Evolutionary conservation across 2,888 invertebrate genomes (phyloP), one percentile per base, ranked within the genome.

Genomic region (Aelia acuminata): DNA sequence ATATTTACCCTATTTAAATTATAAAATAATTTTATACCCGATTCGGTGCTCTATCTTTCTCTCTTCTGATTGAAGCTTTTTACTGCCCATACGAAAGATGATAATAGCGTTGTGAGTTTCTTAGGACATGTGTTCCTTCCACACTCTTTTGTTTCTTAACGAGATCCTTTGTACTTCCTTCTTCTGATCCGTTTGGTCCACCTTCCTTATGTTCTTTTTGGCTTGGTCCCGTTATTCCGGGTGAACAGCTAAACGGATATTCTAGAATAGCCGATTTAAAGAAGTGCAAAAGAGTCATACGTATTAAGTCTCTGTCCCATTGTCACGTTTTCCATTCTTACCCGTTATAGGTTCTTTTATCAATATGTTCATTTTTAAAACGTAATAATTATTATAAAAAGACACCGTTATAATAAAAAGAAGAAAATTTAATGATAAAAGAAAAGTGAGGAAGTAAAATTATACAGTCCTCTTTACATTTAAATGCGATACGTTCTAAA

Each of bases 41-140:
- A n/a, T n/a, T n/a, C n/a, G n/a, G 0, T 22, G 8, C 13, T 1
- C 15, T 8, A 15, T 15, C 3, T 26, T 57, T 31, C 63, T 35
- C 63, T 35, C 18, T 18, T 15, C 20, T 0, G n/a, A n/a, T n/a
- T n/a, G n/a, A 31, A 2, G 57, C 26, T 26, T 10, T 11, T 70
- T 35, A n/a, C 18, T 35, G 35, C 1, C 18, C 18, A 35, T 31
- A 70, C 20, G 35, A 70, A 70, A 70, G 63, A 70, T 31, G 18
- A 70, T 70, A 70, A 26, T 70, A 35, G 63, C 63, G 31, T 63
- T 18, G 53, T 57, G 63, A 70, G 63, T 70, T 70, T 18, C 63
- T 70, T 70, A 70, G 31, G 18, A 35, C 63, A 70, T 70, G 31
- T 70, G 63, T 70, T 70, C 10, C 63, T 35, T 70, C 63, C 35